phyloP scores from a whole-genome alignment of 2,797 vertebrate genomes.

The Masticophis lateralis region DNA sequence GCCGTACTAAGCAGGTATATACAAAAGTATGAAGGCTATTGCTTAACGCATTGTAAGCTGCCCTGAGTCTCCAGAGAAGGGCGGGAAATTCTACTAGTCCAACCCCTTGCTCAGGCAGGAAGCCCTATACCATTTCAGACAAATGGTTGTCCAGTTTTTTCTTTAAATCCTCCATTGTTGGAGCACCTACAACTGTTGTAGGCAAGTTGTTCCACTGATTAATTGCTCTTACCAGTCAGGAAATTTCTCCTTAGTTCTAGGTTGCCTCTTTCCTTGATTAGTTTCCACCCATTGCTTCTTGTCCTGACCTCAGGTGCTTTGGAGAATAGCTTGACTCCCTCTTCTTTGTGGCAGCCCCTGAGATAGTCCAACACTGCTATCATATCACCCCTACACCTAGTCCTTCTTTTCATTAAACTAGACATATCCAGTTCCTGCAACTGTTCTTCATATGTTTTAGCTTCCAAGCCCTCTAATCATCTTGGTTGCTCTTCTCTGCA shows the following conservation, averaged over 20 bases:
- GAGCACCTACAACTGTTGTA: background rate
- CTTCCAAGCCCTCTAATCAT: background rate
- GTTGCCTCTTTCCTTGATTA: background rate
- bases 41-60: no score
- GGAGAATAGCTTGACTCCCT: background rate
- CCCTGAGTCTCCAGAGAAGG: no score
- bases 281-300: background rate
- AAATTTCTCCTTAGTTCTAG: background rate
- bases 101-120: background rate
- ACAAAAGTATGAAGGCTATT: no score
- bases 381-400: background rate
- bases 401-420: background rate
- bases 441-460: background rate
- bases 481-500: background rate
- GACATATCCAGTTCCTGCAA: background rate
- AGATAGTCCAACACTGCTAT: background rate
- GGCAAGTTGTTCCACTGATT: background rate
- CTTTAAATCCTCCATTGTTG: background rate
- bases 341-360: background rate
- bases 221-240: background rate
- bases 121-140: background rate
- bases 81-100: background rate
- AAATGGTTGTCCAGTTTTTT: background rate
- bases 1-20: no score
- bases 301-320: background rate